Conservation (phyloP, 2,888 invertebrate species). For the Leuctra nigra region DNA sequence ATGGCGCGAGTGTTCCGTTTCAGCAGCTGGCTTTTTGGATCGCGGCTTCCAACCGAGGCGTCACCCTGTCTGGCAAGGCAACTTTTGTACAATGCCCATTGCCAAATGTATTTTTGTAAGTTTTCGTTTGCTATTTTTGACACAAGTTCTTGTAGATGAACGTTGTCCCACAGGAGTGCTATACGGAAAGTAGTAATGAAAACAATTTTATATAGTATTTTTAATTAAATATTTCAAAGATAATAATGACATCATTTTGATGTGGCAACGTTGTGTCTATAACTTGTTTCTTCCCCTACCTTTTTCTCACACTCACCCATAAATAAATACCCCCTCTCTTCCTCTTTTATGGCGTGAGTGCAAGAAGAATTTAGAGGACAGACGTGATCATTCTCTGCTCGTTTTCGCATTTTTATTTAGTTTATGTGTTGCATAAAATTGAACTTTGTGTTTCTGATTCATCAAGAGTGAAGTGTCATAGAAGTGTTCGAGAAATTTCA, state of each 20-base stretch:
- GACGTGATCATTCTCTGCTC: not conserved
- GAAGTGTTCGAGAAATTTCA: not conserved
- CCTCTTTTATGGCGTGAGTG: constrained; percentile 1
- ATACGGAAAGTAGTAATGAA: not conserved
- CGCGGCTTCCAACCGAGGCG: constrained; percentile 48
- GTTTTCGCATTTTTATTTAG: not conserved
- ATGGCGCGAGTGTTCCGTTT: not conserved
- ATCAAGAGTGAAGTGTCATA: not conserved
- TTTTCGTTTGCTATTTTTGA: not conserved
- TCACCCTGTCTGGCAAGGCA: constrained; percentile 77
- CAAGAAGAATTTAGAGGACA: constrained; percentile 1
- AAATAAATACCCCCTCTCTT: constrained; percentile 16
- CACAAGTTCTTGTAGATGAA: not conserved
- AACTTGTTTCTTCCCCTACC: constrained; percentile 26
- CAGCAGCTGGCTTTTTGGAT: not conserved
- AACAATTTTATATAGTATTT: not conserved
- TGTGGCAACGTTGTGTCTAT: constrained; percentile 24
- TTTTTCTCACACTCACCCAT: constrained; percentile 19
- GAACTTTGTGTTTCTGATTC: not conserved
- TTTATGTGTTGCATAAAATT: not conserved
- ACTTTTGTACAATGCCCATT: constrained; percentile 1
- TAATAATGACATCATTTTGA: not conserved
- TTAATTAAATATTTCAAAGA: not conserved
- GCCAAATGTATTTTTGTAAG: constrained; percentile 4
- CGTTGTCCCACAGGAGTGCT: not conserved